Conservation (phyloP, 2,888 invertebrate species). For the Portevinia maculata region DNA sequence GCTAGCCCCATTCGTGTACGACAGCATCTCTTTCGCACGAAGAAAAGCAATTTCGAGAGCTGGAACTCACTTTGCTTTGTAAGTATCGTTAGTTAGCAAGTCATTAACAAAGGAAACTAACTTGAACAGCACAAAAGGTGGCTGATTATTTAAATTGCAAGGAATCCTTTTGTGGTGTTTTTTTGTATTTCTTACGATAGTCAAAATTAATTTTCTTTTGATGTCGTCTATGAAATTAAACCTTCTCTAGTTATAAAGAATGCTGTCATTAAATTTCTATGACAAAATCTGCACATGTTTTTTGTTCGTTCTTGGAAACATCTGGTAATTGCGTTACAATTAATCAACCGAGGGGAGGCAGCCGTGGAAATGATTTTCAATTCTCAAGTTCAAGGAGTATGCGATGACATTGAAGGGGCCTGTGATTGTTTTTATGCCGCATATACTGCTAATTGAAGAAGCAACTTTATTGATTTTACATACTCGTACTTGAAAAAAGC, state of each 20-base stretch:
- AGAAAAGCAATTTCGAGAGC: slow-evolving; percentile 21
- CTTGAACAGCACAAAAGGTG: slow-evolving; percentile 36
- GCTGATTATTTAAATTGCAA: slow-evolving; percentile 54
- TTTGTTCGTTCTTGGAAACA: slow-evolving; percentile 11
- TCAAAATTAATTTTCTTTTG: slow-evolving; percentile 55
- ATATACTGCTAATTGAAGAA: not conserved
- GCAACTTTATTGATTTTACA: slow-evolving; percentile 44
- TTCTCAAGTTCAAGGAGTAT: slow-evolving; percentile 20
- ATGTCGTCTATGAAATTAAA: slow-evolving; percentile 3
- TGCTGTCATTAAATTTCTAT: slow-evolving; percentile 22
- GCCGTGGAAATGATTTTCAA: slow-evolving; percentile 22
- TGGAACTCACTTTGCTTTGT: slow-evolving; percentile 37
- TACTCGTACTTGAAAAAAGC: no score
- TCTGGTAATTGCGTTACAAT: slow-evolving; percentile 25
- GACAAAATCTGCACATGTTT: not conserved
- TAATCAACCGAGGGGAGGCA: slow-evolving; percentile 18
- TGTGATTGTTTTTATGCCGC: not conserved
- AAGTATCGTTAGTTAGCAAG: slow-evolving; percentile 41
- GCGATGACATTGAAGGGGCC: not conserved
- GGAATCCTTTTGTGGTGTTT: slow-evolving; percentile 15
- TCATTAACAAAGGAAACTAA: slow-evolving; percentile 30
- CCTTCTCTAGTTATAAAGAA: slow-evolving; percentile 31
- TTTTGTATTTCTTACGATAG: slow-evolving; percentile 25
- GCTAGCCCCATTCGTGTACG: slow-evolving; percentile 38
- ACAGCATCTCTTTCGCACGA: slow-evolving; percentile 4